Evolutionary conservation across 2,888 invertebrate species (phyloP).

Genomic region (Hydrotaea cyrtoneurina): DNA sequence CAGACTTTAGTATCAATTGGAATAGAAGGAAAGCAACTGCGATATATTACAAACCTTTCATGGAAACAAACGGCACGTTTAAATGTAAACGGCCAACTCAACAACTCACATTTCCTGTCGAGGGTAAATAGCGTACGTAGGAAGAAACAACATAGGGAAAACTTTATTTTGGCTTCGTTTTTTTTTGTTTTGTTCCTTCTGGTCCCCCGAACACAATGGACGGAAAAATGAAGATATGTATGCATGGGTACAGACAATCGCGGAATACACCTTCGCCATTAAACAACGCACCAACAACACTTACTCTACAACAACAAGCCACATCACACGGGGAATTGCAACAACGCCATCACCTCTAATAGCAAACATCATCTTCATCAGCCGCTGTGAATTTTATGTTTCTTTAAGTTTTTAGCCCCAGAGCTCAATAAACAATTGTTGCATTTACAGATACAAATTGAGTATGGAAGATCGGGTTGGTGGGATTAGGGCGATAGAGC

Average conservation of each 20-base stretch:
- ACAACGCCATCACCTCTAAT: background rate
- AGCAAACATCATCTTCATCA: conserved; percentile 16
- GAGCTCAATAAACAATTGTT: conserved; percentile 38
- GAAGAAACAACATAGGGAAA: background rate
- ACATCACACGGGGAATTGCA: background rate
- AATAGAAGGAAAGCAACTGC: too few species aligned
- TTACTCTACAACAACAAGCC: background rate
- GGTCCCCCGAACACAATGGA: background rate
- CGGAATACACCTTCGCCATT: background rate
- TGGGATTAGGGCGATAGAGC: background rate
- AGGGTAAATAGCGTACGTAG: background rate
- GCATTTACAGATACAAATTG: conserved; percentile 27
- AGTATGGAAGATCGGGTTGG: background rate
- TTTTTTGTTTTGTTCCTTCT: background rate
- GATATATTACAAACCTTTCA: too few species aligned
- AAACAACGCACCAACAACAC: background rate
- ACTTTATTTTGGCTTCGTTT: background rate
- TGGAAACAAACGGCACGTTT: too few species aligned
- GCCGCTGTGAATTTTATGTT: conserved; percentile 17
- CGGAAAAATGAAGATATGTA: background rate
- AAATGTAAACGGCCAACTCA: too few species aligned
- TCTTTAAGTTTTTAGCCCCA: conserved; percentile 28
- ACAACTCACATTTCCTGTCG: background rate
- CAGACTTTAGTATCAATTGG: too few species aligned
- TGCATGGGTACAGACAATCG: background rate